Evolutionary conservation across 2,888 invertebrate species (phyloP).

Genomic region (Cephalotes varians): DNA sequence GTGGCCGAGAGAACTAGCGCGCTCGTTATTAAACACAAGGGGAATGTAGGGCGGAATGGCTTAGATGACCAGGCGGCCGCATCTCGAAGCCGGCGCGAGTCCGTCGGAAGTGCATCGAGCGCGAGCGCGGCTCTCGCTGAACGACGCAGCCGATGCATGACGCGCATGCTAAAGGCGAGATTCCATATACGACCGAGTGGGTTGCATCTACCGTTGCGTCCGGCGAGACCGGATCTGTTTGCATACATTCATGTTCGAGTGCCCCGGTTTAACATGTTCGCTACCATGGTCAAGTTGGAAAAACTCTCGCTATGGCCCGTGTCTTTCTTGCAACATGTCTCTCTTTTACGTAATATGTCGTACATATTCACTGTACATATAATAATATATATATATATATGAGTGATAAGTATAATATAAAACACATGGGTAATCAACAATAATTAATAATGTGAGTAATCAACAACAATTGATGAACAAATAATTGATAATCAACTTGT

Average conservation of each 20-base stretch:
- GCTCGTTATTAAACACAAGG: conserved; percentile 11
- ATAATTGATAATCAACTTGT: too few relatives aligned
- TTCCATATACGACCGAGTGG: conserved; percentile 47
- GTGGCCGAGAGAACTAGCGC: conserved; percentile 8
- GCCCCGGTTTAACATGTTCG: conserved; percentile 51
- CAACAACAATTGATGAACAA: too few relatives aligned
- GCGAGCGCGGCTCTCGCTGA: background rate
- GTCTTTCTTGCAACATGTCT: too few relatives aligned
- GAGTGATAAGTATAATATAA: too few relatives aligned
- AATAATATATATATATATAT: too few relatives aligned
- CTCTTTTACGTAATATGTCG: too few relatives aligned
- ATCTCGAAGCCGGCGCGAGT: conserved; percentile 2
- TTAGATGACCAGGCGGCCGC: conserved; percentile 5
- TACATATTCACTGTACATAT: too few relatives aligned
- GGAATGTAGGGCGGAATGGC: conserved; percentile 13
- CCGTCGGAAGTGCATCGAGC: conserved; percentile 28
- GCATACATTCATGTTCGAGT: conserved; percentile 51
- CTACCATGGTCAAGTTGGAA: too few relatives aligned
- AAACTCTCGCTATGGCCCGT: too few relatives aligned
- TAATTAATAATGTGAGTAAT: too few relatives aligned
- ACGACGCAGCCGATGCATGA: conserved; percentile 18
- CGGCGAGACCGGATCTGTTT: conserved; percentile 10
- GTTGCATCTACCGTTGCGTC: conserved; percentile 36
- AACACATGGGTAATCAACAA: too few relatives aligned
- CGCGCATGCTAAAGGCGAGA: conserved; percentile 59